Evolutionary conservation across 2,797 vertebrate species (phyloP).

Genomic region (Clarias platycephalus): DNA sequence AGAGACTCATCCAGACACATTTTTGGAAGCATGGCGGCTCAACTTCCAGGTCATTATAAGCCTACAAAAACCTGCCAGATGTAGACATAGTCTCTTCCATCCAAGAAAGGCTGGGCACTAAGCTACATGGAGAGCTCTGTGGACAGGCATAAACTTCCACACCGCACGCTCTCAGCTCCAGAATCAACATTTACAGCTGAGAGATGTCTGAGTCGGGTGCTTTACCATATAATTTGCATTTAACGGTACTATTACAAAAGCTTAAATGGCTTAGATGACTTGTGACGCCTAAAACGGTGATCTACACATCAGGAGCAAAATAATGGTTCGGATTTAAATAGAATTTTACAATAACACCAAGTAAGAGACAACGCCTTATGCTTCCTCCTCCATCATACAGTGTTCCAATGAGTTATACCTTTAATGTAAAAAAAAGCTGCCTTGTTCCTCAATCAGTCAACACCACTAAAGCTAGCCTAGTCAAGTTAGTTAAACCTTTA

Average conservation of each 20-base stretch:
- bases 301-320: neutral
- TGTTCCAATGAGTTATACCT: neutral
- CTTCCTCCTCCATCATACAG: neutral
- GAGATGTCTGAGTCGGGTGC: neutral
- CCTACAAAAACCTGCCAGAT: neutral
- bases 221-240: neutral
- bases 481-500: too few species aligned
- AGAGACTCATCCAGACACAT: neutral
- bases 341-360: too few species aligned
- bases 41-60: neutral
- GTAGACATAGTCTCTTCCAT: neutral
- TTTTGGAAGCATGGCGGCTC: neutral
- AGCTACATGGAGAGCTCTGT: neutral
- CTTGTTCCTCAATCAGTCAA: neutral
- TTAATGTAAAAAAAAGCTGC: neutral
- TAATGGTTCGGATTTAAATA: neutral
- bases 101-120: neutral
- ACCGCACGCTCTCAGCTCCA: neutral
- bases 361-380: neutral
- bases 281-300: neutral
- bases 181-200: neutral
- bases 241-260: neutral
- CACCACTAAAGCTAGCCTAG: conserved; percentile 7
- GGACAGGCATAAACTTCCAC: neutral
- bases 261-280: too few species aligned